These are phyloP conservation scores for Oplegnathus fasciatus DNA, from an alignment of 2,113 vertebrate genomes.

Conservation along the genomic window DNA sequence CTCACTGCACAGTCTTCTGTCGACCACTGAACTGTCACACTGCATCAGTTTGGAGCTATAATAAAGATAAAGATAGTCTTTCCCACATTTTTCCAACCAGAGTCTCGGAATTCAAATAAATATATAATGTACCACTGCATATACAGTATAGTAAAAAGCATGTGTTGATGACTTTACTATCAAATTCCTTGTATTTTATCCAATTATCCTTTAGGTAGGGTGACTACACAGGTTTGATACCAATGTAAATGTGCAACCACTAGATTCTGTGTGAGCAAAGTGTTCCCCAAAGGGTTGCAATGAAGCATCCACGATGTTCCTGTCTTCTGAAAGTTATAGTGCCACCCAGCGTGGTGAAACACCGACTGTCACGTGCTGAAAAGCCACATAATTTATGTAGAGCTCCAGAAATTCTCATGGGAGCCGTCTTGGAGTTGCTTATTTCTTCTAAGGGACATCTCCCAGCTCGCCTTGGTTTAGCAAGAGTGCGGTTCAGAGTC, in stretches of 20 bases:
- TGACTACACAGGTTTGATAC: background rate
- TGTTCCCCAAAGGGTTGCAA: background rate
- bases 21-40: background rate
- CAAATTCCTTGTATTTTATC: background rate
- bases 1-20: background rate
- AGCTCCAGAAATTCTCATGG: slow-evolving; percentile 40
- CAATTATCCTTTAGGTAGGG: background rate
- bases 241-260: background rate
- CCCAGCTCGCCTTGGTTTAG: slow-evolving; percentile 13
- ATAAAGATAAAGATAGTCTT: background rate
- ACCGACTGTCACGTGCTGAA: slow-evolving; percentile 46
- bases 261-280: slow-evolving; percentile 17
- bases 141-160: background rate
- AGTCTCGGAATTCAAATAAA: background rate
- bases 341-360: slow-evolving; percentile 53
- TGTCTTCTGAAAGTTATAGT: slow-evolving; percentile 29
- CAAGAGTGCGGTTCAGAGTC: slow-evolving; percentile 18
- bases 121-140: background rate
- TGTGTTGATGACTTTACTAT: background rate
- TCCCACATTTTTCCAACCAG: no score
- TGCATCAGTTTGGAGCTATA: background rate
- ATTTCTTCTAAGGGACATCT: slow-evolving; percentile 32
- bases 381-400: slow-evolving; percentile 46
- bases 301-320: background rate
- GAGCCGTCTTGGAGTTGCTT: slow-evolving; percentile 23